A percentile compares a stretch with the other conserved stretches of the same genome.
These are phyloP conservation scores for Phyllotreta cruciferae DNA, from an alignment of 2,888 invertebrate genomes.

Conservation along the genomic window DNA sequence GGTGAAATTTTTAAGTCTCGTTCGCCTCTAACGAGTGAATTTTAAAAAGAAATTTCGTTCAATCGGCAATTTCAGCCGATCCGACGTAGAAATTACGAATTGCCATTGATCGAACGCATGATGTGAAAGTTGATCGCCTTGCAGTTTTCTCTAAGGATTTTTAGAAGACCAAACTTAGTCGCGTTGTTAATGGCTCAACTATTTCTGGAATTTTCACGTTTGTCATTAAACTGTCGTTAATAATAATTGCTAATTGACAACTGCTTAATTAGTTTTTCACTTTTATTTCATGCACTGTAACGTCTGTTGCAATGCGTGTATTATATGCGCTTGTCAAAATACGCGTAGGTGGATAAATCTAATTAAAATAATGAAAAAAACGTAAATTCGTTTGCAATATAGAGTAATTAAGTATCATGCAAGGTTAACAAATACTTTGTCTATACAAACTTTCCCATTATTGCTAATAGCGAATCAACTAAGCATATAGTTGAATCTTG, in stretches of 20 bases:
- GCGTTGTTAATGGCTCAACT: constrained; percentile 35
- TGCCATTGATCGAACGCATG: constrained; percentile 34
- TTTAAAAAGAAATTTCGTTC: too few species aligned
- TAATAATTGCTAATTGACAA: constrained; percentile 22
- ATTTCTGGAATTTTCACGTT: constrained; percentile 36
- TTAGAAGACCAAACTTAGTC: constrained; percentile 41
- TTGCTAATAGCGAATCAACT: constrained; percentile 7
- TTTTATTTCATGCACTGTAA: too few species aligned
- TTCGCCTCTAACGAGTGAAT: too few species aligned
- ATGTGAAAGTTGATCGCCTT: constrained; percentile 55
- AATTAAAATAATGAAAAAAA: neutral
- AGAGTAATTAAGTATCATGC: constrained; percentile 16
- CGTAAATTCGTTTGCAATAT: constrained; percentile 6
- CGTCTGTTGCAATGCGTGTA: too few species aligned
- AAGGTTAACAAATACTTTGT: constrained; percentile 16
- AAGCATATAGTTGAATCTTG: constrained; percentile 10
- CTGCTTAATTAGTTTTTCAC: too few species aligned
- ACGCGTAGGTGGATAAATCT: too few species aligned
- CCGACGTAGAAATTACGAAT: constrained; percentile 17
- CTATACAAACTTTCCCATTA: constrained; percentile 11
- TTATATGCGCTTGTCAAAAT: too few species aligned
- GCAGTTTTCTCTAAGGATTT: constrained; percentile 49
- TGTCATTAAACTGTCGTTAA: constrained; percentile 27
- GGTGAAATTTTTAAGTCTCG: too few species aligned
- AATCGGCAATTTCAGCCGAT: neutral